Conservation (phyloP, 2,113 vertebrate species). For the Paracanthobrama guichenoti region DNA sequence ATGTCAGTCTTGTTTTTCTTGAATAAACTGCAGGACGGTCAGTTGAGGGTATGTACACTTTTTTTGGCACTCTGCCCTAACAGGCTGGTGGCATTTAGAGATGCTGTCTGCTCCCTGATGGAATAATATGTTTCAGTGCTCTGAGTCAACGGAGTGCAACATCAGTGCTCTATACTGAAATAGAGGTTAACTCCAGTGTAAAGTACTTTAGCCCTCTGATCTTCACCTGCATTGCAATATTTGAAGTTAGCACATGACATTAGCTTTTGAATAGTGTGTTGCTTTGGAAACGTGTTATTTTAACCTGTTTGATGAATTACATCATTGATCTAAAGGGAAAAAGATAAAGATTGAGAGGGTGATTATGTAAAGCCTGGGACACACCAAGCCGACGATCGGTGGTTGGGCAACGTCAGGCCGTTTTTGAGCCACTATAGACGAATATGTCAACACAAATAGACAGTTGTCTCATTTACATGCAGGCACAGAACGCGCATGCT, state of each 20-base stretch:
- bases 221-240: neutral
- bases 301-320: neutral
- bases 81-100: slow-evolving; percentile 50
- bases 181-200: slow-evolving; percentile 11
- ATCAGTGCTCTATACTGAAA: slow-evolving; percentile 18
- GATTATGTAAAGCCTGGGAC: neutral
- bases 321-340: neutral
- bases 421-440: no score
- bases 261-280: neutral
- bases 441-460: no score
- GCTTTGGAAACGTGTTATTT: slow-evolving; percentile 1
- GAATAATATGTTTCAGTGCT: slow-evolving; percentile 27
- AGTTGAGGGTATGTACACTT: neutral
- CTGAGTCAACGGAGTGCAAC: slow-evolving; percentile 18
- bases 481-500: no score
- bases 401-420: no score
- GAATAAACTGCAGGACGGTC: slow-evolving; percentile 7
- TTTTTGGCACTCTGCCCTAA: slow-evolving; percentile 39
- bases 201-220: slow-evolving; percentile 5
- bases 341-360: neutral
- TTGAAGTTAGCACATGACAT: slow-evolving; percentile 10
- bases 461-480: no score
- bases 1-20: slow-evolving; percentile 29
- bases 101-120: slow-evolving; percentile 33
- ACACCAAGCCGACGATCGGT: no score